Evolutionary conservation across 2,888 invertebrate species (phyloP).

Genomic region (Drosophila melanosoma): DNA sequence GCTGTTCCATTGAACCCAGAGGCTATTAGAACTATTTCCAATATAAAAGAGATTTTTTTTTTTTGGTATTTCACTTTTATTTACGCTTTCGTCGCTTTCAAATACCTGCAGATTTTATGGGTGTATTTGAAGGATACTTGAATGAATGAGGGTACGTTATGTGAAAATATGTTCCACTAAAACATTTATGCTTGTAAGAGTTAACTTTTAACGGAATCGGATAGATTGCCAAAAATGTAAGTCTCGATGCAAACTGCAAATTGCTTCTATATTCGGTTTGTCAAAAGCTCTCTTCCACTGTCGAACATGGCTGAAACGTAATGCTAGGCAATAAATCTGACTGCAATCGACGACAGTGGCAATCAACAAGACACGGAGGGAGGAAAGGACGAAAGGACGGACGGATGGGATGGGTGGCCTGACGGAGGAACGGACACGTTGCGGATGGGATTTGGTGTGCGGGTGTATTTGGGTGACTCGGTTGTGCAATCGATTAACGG

Average conservation of each 20-base stretch:
- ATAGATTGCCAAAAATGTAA: neutral
- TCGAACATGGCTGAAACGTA: slow-evolving; percentile 8
- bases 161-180: neutral
- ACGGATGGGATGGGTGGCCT: neutral
- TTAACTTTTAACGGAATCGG: neutral
- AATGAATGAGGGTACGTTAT: neutral
- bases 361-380: slow-evolving; percentile 18
- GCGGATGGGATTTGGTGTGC: neutral
- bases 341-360: slow-evolving; percentile 33
- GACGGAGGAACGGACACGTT: neutral
- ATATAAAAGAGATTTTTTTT: no score
- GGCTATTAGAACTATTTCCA: neutral
- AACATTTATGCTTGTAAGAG: neutral
- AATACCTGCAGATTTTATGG: neutral
- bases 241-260: neutral
- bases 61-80: neutral
- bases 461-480: slow-evolving; percentile 8
- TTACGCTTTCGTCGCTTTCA: neutral
- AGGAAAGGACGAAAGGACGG: neutral
- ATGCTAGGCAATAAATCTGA: slow-evolving; percentile 43
- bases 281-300: slow-evolving; percentile 25
- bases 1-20: neutral
- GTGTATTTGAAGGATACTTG: neutral
- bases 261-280: slow-evolving; percentile 14
- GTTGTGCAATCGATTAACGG: slow-evolving; percentile 57